These are phyloP conservation scores for Leptonema lineaticorne DNA, from an alignment of 1,140 invertebrate genomes.

Conservation along the genomic window DNA sequence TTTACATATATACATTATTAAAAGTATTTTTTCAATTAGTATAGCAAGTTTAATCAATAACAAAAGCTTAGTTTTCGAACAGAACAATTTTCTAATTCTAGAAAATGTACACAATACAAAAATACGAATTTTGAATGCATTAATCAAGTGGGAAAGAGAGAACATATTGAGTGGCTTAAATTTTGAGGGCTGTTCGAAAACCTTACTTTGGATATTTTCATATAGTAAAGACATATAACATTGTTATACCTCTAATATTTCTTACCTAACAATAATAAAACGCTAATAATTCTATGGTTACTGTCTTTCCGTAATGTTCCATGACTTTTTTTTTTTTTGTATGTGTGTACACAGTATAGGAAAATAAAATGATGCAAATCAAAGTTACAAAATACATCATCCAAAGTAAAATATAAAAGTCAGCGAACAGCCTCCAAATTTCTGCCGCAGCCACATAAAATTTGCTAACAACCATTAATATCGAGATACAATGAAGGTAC, in stretches of 20 bases:
- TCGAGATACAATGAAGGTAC: background rate
- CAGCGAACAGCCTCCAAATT: conserved; percentile 67
- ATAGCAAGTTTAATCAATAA: background rate
- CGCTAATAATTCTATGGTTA: too few relatives aligned
- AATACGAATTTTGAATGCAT: conserved; percentile 6
- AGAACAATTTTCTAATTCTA: conserved; percentile 40
- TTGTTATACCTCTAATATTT: background rate
- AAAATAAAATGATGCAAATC: conserved; percentile 19
- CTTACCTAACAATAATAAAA: conserved; percentile 6
- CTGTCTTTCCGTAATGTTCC: too few relatives aligned
- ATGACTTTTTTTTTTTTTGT: background rate
- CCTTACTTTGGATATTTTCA: conserved; percentile 52
- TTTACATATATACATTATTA: conserved; percentile 9
- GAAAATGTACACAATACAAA: conserved; percentile 21
- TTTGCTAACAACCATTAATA: conserved; percentile 15
- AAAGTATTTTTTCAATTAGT: conserved; percentile 3
- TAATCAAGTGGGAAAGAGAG: conserved; percentile 16
- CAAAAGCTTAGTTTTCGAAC: conserved; percentile 65
- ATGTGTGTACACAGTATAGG: background rate
- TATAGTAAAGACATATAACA: conserved; percentile 6
- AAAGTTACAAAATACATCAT: background rate
- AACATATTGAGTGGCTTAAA: conserved; percentile 53
- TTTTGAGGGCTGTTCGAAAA: conserved; percentile 71
- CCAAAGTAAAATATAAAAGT: conserved; percentile 25
- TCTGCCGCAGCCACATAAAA: conserved; percentile 49